Percentiles rank a stretch among this genome's conserved stretches.
Conservation (phyloP, 1,140 invertebrate genomes). For the Tribolium castaneum region DNA sequence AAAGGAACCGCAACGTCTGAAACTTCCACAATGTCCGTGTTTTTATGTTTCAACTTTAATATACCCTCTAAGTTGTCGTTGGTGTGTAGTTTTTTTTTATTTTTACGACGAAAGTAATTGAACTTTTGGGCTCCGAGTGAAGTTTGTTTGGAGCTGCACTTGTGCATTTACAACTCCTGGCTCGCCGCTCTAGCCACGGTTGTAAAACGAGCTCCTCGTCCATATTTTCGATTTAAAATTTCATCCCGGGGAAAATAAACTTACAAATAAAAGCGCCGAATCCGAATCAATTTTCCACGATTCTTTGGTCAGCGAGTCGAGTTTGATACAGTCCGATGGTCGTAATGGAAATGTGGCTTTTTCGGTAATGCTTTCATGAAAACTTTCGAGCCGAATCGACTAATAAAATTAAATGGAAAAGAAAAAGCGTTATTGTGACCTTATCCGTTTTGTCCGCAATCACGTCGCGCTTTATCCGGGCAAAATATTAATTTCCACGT, state of each 20-base stretch:
- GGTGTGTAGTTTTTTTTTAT: neutral
- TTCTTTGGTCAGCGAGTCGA: slow-evolving; percentile 33
- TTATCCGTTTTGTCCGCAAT: slow-evolving; percentile 21
- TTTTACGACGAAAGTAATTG: slow-evolving; percentile 26
- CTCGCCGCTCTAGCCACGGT: neutral
- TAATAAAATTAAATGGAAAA: slow-evolving; percentile 23
- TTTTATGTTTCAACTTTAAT: slow-evolving; percentile 49
- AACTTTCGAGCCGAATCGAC: slow-evolving; percentile 9
- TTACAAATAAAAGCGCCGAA: slow-evolving; percentile 22
- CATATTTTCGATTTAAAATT: slow-evolving; percentile 36
- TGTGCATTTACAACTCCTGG: slow-evolving; percentile 18
- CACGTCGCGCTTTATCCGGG: neutral
- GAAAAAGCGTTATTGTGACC: neutral
- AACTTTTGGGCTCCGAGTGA: slow-evolving; percentile 29
- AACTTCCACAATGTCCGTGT: slow-evolving; percentile 49
- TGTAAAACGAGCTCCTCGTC: slow-evolving; percentile 13
- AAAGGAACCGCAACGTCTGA: slow-evolving; percentile 53
- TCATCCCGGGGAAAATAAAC: slow-evolving; percentile 21
- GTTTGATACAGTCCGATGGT: slow-evolving; percentile 29
- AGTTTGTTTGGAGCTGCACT: slow-evolving; percentile 30
- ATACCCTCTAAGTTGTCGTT: slow-evolving; percentile 22
- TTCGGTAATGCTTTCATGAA: slow-evolving; percentile 11
- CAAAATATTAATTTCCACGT: slow-evolving; percentile 38
- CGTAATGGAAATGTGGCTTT: slow-evolving; percentile 29
- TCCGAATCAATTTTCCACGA: slow-evolving; percentile 29